Evolutionary conservation across 2,113 vertebrate genomes (phyloP), one percentile per base, ranked within the genome.

Genomic region (Rhea americana): DNA sequence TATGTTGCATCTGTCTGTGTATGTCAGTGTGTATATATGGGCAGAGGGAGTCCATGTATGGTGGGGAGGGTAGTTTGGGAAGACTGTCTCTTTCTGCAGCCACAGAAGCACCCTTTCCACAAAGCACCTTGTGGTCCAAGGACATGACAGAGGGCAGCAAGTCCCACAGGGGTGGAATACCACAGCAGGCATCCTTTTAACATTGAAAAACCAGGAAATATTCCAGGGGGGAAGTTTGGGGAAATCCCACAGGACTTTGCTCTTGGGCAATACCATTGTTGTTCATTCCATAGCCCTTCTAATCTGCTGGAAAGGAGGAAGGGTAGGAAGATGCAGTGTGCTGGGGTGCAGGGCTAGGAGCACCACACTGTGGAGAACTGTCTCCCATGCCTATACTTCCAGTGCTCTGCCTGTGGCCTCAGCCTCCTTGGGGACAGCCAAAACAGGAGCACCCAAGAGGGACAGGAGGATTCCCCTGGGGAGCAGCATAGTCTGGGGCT

Each of bases 291-390:
- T 1, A 45, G 35, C 35, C 21, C 6, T 61, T 68, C 51, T 18
- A 7, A 56, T n/a, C 81, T 88, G 5, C 24, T 43, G 84, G 41
- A 63, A 45, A 95, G 48, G 20, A 92, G 84, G 87, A 88, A 89
- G 68, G 59, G 65, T 53, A 73, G 45, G 84, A 77, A 53, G 58
- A 72, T 2, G 1, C 7, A 0, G 0, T 20, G 72, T 18, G 55
- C 67, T 51, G 80, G n/a, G 25, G 17, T 0, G 0, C 39, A n/a
- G 58, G 37, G 32, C 50, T 56, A 59, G 28, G 28, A 30, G 26
- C 55, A 30, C 26, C 55, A 26, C 14, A 17, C 55, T 30, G 26
- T 55, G 53, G 25, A 41, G 21, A 59, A 2, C 2, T 59, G 5
- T 11, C 5, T 51, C 17, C 65, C 21, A 19, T 7, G 28, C 20